Evolutionary conservation across 2,888 invertebrate species (phyloP), one percentile per base, ranked within the genome.

Genomic region (Pandemis corylana): DNA sequence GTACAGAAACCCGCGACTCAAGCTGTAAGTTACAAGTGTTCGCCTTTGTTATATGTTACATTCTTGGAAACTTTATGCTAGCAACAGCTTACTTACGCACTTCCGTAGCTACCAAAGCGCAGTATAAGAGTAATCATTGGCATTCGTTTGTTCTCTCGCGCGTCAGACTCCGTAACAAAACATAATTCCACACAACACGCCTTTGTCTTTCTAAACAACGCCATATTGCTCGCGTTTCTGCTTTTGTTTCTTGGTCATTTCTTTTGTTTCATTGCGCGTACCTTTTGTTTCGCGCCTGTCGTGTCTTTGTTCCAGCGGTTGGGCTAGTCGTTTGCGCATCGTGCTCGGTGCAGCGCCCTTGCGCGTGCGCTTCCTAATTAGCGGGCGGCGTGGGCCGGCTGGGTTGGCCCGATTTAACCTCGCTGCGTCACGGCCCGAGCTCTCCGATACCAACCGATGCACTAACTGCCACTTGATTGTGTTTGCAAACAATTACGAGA

Each of bases 361-460:
- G 91, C 88, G 89, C 89, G 87, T 84, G 90, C 91, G 89, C 89
- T 90, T 92, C 90, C 91, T 92, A 93, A 93, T 94, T 93, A 94
- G 90, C 87, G 89, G 83, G 81, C 77, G 84, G 87, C 88, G 90
- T 90, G 88, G 90, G 89, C 85, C 80, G 51, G 89, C 80, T 78
- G 85, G 88, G 84, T 78, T 86, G 88, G 84, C 86, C 89, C 84
- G 90, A 89, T 91, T 90, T 91, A 90, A 90, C 90, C 88, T 90
- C 88, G 84, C 82, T 81, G 81, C 90, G 89, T 90, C 89, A 90
- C 88, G 88, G 79, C 77, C 76, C 84, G 65, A 28, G 79, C 82
- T 78, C 83, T 81, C 15, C 70, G 49, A 66, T 56, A 66, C 61
- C 68, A 59, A 61, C 64, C 70, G 62, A 65, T 72, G 67, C 72